phyloP scores from a whole-genome alignment of 2,113 vertebrate genomes.

The Sturnira hondurensis region DNA sequence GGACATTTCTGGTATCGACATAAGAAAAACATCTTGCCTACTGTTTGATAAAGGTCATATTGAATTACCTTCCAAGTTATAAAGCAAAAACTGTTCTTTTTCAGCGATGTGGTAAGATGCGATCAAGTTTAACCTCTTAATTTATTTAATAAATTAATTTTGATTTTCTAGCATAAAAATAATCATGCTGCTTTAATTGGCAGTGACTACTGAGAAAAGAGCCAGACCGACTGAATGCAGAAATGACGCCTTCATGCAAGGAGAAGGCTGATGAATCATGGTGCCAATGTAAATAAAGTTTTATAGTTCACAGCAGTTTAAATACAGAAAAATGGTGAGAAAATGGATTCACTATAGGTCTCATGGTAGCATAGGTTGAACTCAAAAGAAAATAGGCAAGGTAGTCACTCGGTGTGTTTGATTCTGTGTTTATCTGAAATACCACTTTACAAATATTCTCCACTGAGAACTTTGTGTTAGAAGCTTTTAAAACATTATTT shows the following conservation, averaged over 20 bases:
- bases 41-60: background rate
- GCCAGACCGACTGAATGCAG: background rate
- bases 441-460: background rate
- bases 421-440: background rate
- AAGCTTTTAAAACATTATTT: background rate
- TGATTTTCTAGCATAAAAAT: constrained; percentile 30
- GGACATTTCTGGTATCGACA: background rate
- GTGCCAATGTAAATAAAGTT: background rate
- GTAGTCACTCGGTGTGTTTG: background rate
- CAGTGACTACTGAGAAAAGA: constrained; percentile 28
- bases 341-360: background rate
- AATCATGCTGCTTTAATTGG: constrained; percentile 22
- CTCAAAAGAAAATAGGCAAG: background rate
- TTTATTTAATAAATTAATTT: constrained; percentile 40
- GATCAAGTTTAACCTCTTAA: background rate
- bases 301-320: background rate
- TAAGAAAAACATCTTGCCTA: background rate
- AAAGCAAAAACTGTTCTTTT: constrained; percentile 18
- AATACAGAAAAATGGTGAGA: background rate
- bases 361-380: background rate
- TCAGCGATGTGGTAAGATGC: background rate
- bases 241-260: background rate
- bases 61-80: background rate
- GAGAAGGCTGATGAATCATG: background rate
- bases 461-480: background rate